Evolutionary conservation across 2,113 vertebrate genomes (phyloP), one percentile per base, ranked within the genome.

Genomic region (Callorhinus ursinus): DNA sequence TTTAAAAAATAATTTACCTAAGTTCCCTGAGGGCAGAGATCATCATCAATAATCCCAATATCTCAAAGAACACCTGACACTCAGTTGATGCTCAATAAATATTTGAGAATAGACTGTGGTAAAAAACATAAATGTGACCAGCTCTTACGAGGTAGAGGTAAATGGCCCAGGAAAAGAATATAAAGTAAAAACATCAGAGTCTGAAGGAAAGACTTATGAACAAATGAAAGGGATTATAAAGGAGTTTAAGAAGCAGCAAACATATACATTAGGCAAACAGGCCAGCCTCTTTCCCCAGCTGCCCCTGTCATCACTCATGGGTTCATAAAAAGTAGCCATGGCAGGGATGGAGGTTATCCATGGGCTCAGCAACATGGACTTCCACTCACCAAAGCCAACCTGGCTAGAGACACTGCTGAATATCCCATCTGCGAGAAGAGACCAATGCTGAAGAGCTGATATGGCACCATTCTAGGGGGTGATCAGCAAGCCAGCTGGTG

Each of bases 401-500:
- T 86, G n/a, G n/a, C 87, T 42, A 31, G 2, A 63, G 51, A 39
- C 33, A 51, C 19, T 79, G 59, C 53, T 53, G n/a, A 90, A 80
- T 16, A n/a, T 15, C 19, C 59, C 55, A 28, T 61, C 15, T 31
- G 67, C 36, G 28, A 79, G 49, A 76, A 79, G 24, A 84, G 26
- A 79, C 51, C 28, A 33, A 42, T n/a, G 16, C 10, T 22, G 16
- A 28, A 12, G 3, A 36, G 10, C 72, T 26, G n/a, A 33, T 81
- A 11, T 0, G 22, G 53, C 3, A 31, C 55, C 28, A 0, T 13
- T 69, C 71, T 18, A 2, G 1, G 3, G 2, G 1, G 33, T 76
- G 26, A 59, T 87, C 16, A 91, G 82, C 36, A 26, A 57, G 59
- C 28, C 28, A 72, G 14, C 11, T 21, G 19, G 63, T 18, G 18